Evolutionary conservation across 1,140 invertebrate genomes (phyloP).

Genomic region (Macrobrachium rosenbergii): DNA sequence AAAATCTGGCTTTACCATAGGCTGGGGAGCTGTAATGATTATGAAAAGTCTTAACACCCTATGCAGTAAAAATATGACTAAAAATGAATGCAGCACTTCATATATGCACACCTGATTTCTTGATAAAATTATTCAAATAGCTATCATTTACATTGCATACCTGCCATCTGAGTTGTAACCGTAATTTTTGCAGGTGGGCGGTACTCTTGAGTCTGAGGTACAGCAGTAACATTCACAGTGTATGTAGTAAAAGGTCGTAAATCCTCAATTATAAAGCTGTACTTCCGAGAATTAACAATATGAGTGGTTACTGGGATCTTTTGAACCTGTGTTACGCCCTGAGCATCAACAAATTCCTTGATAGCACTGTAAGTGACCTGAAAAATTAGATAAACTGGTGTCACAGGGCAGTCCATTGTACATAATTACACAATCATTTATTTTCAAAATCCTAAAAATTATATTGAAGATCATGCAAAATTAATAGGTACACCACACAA

Average conservation of each 20-base stretch:
- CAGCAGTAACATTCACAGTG: slow-evolving; percentile 92
- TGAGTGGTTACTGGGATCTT: slow-evolving; percentile 82
- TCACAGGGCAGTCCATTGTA: too few relatives aligned
- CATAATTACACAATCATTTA: too few relatives aligned
- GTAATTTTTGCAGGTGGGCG: slow-evolving; percentile 93
- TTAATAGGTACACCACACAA: too few relatives aligned
- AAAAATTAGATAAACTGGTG: neutral
- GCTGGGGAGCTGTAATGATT: slow-evolving; percentile 81
- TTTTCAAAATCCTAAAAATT: too few relatives aligned
- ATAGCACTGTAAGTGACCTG: slow-evolving; percentile 82
- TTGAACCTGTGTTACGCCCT: slow-evolving; percentile 91
- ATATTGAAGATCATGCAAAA: too few relatives aligned
- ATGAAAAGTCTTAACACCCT: slow-evolving; percentile 29
- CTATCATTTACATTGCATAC: slow-evolving; percentile 56
- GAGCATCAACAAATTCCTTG: slow-evolving; percentile 95
- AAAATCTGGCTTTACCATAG: slow-evolving; percentile 95
- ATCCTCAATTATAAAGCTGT: slow-evolving; percentile 82
- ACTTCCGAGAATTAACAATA: slow-evolving; percentile 76
- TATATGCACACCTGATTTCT: too few relatives aligned
- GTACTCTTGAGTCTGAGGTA: slow-evolving; percentile 86
- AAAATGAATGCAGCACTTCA: neutral
- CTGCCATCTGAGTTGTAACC: slow-evolving; percentile 94
- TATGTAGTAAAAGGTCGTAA: slow-evolving; percentile 95
- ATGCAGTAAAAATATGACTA: neutral
- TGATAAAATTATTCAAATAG: too few relatives aligned